A percentile compares a stretch with the other conserved stretches of the same genome.
These are phyloP conservation scores for Leptarthrus brevirostris DNA, from an alignment of 2,888 invertebrate genomes.

Conservation along the genomic window DNA sequence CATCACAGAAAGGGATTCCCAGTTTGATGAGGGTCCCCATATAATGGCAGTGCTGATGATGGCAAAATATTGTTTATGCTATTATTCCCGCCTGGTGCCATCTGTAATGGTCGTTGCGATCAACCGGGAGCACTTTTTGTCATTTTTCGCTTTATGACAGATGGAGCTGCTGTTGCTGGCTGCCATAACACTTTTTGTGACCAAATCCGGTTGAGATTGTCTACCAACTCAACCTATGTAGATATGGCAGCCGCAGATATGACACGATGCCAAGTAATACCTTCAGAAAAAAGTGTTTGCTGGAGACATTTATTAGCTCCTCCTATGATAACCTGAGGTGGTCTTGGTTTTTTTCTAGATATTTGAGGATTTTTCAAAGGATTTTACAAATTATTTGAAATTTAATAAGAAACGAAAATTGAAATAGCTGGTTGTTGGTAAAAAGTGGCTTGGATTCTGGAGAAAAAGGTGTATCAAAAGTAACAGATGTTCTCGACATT, in stretches of 20 bases:
- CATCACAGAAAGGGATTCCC: not conserved
- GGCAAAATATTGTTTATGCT: conserved; percentile 42
- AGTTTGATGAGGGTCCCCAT: conserved; percentile 11
- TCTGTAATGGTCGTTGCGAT: conserved; percentile 35
- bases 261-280: conserved; percentile 9
- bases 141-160: not conserved
- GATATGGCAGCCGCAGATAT: not conserved
- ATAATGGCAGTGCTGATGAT: conserved; percentile 31
- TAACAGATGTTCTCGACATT: too few relatives aligned
- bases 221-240: not conserved
- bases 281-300: not conserved
- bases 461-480: too few relatives aligned
- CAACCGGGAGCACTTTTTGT: conserved; percentile 1
- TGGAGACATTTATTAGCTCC: conserved; percentile 10
- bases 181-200: not conserved
- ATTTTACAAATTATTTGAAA: too few relatives aligned
- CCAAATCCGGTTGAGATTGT: not conserved
- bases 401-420: too few relatives aligned
- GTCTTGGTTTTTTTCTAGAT: not conserved
- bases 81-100: conserved; percentile 39
- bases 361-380: too few relatives aligned
- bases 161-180: too few relatives aligned
- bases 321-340: not conserved
- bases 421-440: too few relatives aligned
- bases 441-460: too few relatives aligned